Percentiles rank a stretch among this genome's conserved stretches.
phyloP scores from a whole-genome alignment of 2,113 vertebrate genomes.

The Bubo blakistoni region DNA sequence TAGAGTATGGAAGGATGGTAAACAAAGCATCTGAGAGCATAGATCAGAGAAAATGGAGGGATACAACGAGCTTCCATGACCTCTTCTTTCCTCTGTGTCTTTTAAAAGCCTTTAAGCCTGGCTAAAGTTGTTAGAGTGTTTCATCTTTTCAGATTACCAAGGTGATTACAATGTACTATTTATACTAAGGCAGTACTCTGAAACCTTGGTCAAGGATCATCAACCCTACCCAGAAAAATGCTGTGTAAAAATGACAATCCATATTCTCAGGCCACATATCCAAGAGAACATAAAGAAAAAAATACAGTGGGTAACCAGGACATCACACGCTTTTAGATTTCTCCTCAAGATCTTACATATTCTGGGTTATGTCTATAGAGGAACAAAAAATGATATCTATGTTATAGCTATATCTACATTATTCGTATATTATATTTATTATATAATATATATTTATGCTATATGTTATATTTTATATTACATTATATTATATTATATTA shows the following conservation, averaged over 20 bases:
- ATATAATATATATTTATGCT: no score
- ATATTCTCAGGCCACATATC: neutral
- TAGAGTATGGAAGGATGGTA: neutral
- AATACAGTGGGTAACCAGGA: neutral
- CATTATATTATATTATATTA: no score
- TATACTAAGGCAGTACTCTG: neutral
- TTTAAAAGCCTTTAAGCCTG: slow-evolving; percentile 35
- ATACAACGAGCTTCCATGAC: neutral
- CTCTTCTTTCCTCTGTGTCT: neutral
- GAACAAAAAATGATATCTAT: neutral
- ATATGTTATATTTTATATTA: no score
- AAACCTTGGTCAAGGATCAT: neutral
- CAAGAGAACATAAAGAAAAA: neutral
- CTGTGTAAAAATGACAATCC: neutral
- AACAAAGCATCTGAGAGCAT: neutral
- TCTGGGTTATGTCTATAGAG: neutral
- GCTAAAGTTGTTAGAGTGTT: neutral
- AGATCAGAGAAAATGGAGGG: neutral
- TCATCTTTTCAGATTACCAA: slow-evolving; percentile 26
- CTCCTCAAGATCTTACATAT: neutral
- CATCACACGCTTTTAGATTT: neutral
- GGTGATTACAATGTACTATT: slow-evolving; percentile 8
- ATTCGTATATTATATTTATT: no score
- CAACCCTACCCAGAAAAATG: neutral
- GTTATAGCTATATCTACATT: no score